Base-by-base conservation (phyloP, 2,113 vertebrate genomes). In the Dasyornis broadbenti region DNA sequence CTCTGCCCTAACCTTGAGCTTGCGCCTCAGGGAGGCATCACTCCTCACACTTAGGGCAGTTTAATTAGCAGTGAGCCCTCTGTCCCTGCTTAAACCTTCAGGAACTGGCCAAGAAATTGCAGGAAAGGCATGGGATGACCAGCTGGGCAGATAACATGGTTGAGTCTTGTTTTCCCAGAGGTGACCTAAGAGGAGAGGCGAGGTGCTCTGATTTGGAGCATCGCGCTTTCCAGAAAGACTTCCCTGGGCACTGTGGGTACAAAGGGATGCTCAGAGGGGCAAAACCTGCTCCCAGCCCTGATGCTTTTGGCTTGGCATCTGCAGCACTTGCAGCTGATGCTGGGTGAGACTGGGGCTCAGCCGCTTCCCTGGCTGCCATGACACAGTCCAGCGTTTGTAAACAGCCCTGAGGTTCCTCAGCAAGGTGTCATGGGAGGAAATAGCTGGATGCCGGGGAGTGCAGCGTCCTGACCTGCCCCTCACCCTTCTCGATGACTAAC, bases 341-440 rank as follows among this genome's bases (percentile, higher is more conserved):
- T 18, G 54, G 59, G 37, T 20, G 37, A 86, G 68, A 53, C 65
- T n/a, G 4, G 13, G 50, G 54, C 40, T 54, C 1, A 1, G 66
- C 42, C 1, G 0, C 69, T 86, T 72, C 39, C 39, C 49, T 0
- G 0, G 47, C 49, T 65, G 86, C 80, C 3, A 4, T 27, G 84
- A 50, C 22, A 2, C 3, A 9, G 40, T n/a, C 37, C 45, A 11
- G 49, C 9, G 11, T 90, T 90, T 93, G 93, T 89, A 91, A 95
- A 90, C 85, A 89, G 35, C 57, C 40, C 57, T 0, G 30, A 73
- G 54, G n/a, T 84, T 90, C 63, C 61, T 81, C 21, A 5, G 89
- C 69, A 63, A 94, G 82, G 94, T 93, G 86, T 93, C 63, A 79
- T 3, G 40, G 77, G 81, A 93, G 87, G 89, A 94, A 95, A 82